Evolutionary conservation across 2,113 vertebrate species (phyloP).

Genomic region (Lasiurus cinereus): DNA sequence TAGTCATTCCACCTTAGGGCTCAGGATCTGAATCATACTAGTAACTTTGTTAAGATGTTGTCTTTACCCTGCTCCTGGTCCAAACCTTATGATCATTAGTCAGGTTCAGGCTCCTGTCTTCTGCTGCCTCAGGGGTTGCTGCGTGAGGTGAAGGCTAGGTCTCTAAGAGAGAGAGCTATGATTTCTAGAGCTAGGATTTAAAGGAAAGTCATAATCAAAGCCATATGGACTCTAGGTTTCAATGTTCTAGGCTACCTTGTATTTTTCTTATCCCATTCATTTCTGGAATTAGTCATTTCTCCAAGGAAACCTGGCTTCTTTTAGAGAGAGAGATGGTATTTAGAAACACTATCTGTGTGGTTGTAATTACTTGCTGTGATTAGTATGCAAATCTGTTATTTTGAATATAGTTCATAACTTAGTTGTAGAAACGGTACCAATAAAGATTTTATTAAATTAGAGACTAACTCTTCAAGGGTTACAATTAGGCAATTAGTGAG

Average conservation of each 20-base stretch:
- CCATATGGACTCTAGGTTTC: not conserved
- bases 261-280: not conserved
- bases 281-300: slow-evolving; percentile 39
- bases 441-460: slow-evolving; percentile 57
- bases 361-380: slow-evolving; percentile 8
- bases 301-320: not conserved
- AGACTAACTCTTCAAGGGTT: slow-evolving; percentile 52
- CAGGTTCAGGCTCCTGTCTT: not conserved
- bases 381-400: slow-evolving; percentile 31
- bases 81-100: not conserved
- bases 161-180: not conserved
- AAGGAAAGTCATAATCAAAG: not conserved
- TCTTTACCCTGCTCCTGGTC: not conserved
- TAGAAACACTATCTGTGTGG: not conserved
- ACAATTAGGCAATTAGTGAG: slow-evolving; percentile 38
- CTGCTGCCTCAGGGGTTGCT: not conserved
- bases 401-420: slow-evolving; percentile 21
- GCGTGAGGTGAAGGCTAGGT: not conserved
- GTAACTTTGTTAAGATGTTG: not conserved
- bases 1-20: not conserved
- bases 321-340: not conserved
- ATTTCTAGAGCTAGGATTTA: not conserved
- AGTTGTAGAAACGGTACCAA: not conserved
- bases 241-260: not conserved
- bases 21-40: not conserved